Evolutionary conservation across 2,888 invertebrate species (phyloP).

Genomic region (Timandra comae): DNA sequence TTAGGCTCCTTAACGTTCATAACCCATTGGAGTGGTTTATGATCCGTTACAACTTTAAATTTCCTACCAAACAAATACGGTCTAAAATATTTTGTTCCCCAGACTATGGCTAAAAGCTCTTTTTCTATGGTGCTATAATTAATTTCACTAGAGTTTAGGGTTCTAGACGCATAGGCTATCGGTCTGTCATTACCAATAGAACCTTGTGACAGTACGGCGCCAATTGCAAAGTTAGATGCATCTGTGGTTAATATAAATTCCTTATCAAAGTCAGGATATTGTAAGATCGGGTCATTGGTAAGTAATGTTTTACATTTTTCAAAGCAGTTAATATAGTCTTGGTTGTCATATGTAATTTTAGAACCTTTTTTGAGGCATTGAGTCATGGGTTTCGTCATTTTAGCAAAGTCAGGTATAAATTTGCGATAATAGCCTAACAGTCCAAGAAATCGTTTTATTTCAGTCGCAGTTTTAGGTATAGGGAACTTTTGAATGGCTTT

Average conservation of each 20-base stretch:
- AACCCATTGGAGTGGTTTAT: too few relatives aligned
- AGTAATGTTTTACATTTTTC: neutral
- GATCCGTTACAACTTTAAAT: too few relatives aligned
- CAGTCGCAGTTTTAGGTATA: neutral
- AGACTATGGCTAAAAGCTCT: too few relatives aligned
- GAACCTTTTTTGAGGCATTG: neutral
- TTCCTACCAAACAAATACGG: too few relatives aligned
- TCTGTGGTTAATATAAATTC: neutral
- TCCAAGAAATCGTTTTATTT: neutral
- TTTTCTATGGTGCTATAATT: too few relatives aligned
- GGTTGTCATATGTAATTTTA: neutral
- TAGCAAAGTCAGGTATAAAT: neutral
- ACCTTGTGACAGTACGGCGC: slow-evolving; percentile 1
- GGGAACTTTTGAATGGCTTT: neutral
- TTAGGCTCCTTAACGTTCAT: too few relatives aligned
- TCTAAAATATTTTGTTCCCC: too few relatives aligned
- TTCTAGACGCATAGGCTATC: slow-evolving; percentile 1
- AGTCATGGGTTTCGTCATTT: neutral
- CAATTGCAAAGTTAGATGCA: slow-evolving; percentile 1
- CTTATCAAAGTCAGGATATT: neutral
- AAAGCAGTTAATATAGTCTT: neutral
- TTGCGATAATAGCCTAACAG: too few relatives aligned
- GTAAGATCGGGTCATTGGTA: neutral
- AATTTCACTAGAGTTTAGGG: too few relatives aligned
- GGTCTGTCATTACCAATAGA: slow-evolving; percentile 1